Base-by-base conservation (phyloP, 2,113 vertebrate genomes). In the Delphinus delphis region DNA sequence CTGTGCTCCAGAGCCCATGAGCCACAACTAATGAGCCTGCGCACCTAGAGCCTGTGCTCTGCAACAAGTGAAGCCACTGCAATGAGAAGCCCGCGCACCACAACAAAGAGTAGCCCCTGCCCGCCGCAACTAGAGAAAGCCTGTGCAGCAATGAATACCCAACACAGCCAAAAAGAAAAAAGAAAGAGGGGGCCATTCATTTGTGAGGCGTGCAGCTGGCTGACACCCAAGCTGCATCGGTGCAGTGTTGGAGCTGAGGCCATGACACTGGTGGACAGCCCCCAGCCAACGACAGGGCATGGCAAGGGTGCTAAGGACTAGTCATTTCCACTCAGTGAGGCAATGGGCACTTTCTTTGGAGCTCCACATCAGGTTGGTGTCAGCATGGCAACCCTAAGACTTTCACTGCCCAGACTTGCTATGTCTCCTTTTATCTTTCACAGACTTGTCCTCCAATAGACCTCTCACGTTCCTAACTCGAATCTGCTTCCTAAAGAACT, bases 1-100 rank as follows among this genome's bases (percentile, higher is more conserved):
- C 50, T 53, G 50, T 1, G 1, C 50, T 50, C 13, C 13, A 50
- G 50, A 53, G 50, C 50, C 50, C 50, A 5, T 53, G 50, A 15
- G 14, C 14, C 50, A 53, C 50, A 53, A 53, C 50, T 53, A 15
- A 4, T 53, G 50, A 53, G 14, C 50, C 50, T 53, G 50, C 0
- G 50, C 50, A 0, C 50, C 14, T 53, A 53, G 50, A 53, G 14
- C 14, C 50, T 0, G 3, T 15, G 50, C 50, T 53, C 50, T 1
- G 4, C 50, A 41, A 41, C 41, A 41, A 41, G 41, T 41, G 41
- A 41, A 41, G 53, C 53, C 53, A 17, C 53, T 5, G 14, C 53
- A 53, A 4, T 53, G 53, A 53, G 53, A 53, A 15, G 53, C 53
- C 53, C 5, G 5, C 5, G 5, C 14, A 53, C 50, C 5, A 5